Conservation (phyloP, 2,113 vertebrate genomes). For the Ploceus nigricollis region DNA sequence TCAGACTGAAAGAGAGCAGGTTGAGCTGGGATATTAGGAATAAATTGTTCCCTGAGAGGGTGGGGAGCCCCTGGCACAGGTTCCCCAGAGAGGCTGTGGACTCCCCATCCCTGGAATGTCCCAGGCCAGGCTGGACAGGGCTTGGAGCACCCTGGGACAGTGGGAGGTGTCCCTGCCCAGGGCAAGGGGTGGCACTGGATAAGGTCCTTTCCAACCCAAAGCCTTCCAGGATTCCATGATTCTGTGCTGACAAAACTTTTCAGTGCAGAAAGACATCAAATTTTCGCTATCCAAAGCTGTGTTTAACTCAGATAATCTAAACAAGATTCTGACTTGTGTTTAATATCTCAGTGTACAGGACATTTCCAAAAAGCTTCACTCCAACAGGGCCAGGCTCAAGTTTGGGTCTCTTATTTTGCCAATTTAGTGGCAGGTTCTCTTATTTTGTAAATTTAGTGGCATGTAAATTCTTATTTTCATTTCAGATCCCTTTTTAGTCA, state of each 20-base stretch:
- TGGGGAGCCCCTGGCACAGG: neutral
- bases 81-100: neutral
- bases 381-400: neutral
- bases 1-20: neutral
- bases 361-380: neutral
- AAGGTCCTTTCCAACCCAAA: neutral
- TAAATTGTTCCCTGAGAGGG: neutral
- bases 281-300: neutral
- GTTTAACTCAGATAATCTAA: neutral
- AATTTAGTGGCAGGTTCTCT: neutral
- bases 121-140: fast-evolving
- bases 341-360: fast-evolving
- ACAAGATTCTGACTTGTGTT: neutral
- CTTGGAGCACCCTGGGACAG: neutral
- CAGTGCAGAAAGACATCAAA: neutral
- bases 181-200: neutral
- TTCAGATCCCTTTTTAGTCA: neutral
- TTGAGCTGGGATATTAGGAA: fast-evolving
- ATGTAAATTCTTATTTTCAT: neutral
- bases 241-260: neutral
- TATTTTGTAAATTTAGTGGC: neutral
- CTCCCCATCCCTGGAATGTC: neutral
- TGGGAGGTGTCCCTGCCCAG: neutral
- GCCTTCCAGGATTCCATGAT: neutral
- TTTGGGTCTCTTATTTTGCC: neutral